Percentiles rank a stretch among this genome's conserved stretches.
Evolutionary conservation across 2,797 vertebrate genomes (phyloP).

Genomic region (Rhinella marina): DNA sequence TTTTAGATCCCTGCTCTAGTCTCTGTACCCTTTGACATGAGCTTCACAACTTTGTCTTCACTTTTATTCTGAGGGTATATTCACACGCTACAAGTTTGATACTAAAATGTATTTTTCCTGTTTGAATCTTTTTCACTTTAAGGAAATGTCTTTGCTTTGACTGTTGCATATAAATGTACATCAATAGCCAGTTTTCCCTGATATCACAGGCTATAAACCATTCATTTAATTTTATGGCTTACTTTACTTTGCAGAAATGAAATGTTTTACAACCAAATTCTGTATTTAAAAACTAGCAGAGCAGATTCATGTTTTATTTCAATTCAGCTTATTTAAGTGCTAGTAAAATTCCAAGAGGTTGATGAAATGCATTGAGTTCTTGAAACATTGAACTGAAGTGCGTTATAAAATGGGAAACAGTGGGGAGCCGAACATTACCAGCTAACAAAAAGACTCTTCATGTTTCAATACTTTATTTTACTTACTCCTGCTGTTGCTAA

Average conservation of each 20-base stretch:
- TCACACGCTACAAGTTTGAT: no score
- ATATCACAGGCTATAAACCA: not conserved
- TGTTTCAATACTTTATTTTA: not conserved
- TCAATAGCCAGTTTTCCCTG: not conserved
- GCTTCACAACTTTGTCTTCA: no score
- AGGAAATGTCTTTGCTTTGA: not conserved
- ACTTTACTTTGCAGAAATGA: not conserved
- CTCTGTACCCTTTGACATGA: no score
- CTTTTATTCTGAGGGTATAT: no score
- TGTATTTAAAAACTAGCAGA: slow-evolving; percentile 17
- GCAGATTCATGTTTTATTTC: slow-evolving; percentile 8
- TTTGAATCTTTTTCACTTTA: not conserved
- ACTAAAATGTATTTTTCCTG: not conserved
- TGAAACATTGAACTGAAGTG: not conserved
- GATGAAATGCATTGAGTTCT: slow-evolving; percentile 1
- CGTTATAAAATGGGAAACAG: not conserved
- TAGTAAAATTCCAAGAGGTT: slow-evolving; percentile 13
- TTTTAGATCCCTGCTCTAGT: no score
- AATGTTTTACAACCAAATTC: slow-evolving; percentile 13
- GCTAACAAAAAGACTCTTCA: not conserved
- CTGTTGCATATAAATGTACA: not conserved
- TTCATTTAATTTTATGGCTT: not conserved
- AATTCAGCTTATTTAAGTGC: not conserved
- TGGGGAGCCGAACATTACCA: slow-evolving; percentile 14
- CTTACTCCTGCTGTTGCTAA: not conserved